Conservation (phyloP, 2,797 vertebrate species). For the Coregonus suidteri region DNA sequence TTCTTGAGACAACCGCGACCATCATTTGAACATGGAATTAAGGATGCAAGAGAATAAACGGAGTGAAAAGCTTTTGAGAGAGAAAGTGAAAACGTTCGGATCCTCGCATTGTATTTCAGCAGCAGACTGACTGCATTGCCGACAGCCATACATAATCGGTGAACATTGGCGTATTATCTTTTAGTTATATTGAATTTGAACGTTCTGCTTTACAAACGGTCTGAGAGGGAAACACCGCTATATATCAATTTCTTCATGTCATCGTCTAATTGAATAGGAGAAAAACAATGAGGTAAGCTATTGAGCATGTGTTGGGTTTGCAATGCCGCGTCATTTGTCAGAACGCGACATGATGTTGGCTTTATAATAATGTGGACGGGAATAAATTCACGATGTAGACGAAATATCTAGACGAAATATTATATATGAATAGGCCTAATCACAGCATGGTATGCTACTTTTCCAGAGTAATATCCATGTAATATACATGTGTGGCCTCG, state of each 20-base stretch:
- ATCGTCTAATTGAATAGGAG: slow-evolving; percentile 53
- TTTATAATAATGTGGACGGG: background rate
- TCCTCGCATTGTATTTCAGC: slow-evolving; percentile 62
- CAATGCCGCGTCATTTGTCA: slow-evolving; percentile 50
- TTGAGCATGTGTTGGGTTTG: slow-evolving; percentile 62
- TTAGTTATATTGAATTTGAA: slow-evolving; percentile 9
- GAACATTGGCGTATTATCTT: slow-evolving; percentile 22
- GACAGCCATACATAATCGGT: slow-evolving; percentile 20
- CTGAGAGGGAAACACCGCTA: background rate
- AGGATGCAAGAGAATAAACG: slow-evolving; percentile 62
- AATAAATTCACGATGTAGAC: background rate
- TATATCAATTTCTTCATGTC: slow-evolving; percentile 46
- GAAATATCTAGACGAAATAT: background rate
- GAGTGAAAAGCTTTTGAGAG: slow-evolving; percentile 65
- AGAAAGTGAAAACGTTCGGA: slow-evolving; percentile 52
- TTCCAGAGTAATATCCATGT: too few species aligned
- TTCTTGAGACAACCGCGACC: slow-evolving; percentile 53
- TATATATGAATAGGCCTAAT: background rate
- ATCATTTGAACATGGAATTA: slow-evolving; percentile 71
- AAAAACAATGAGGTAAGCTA: slow-evolving; percentile 80
- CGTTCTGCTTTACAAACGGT: slow-evolving; percentile 2
- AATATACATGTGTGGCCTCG: too few species aligned
- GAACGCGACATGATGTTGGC: slow-evolving; percentile 45
- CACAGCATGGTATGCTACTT: background rate
- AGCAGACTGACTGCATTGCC: slow-evolving; percentile 46